phyloP scores from a whole-genome alignment of 2,113 vertebrate genomes.

The Chloropsis hardwickii region DNA sequence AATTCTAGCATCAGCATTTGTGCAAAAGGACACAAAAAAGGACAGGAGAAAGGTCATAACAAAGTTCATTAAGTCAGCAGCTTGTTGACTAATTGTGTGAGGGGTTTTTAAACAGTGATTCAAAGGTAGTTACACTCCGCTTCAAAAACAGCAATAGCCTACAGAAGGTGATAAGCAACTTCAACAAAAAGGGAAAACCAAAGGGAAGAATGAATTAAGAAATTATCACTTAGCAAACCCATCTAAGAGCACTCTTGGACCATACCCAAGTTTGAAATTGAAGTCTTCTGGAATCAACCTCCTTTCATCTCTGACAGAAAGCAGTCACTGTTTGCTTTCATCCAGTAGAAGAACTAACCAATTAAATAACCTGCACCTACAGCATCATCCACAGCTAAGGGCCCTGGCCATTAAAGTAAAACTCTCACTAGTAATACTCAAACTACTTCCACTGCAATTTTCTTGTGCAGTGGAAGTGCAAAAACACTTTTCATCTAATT shows the following conservation, averaged over 20 bases:
- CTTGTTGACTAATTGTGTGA: neutral
- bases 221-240: neutral
- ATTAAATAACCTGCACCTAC: neutral
- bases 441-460: neutral
- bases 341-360: neutral
- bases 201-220: neutral
- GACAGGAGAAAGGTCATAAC: neutral
- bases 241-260: neutral
- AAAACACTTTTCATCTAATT: neutral
- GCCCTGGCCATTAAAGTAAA: neutral
- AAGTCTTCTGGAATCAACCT: neutral
- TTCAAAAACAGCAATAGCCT: neutral
- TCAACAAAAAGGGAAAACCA: neutral
- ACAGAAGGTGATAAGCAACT: neutral
- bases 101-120: neutral
- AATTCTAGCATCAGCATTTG: neutral
- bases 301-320: neutral
- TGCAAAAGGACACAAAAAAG: neutral
- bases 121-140: neutral
- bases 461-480: neutral
- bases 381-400: neutral
- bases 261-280: neutral
- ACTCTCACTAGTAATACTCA: neutral
- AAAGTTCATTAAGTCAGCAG: neutral
- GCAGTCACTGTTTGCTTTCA: neutral